These are phyloP conservation scores for Pecten maximus DNA, from an alignment of 2,888 invertebrate species.

Conservation along the genomic window DNA sequence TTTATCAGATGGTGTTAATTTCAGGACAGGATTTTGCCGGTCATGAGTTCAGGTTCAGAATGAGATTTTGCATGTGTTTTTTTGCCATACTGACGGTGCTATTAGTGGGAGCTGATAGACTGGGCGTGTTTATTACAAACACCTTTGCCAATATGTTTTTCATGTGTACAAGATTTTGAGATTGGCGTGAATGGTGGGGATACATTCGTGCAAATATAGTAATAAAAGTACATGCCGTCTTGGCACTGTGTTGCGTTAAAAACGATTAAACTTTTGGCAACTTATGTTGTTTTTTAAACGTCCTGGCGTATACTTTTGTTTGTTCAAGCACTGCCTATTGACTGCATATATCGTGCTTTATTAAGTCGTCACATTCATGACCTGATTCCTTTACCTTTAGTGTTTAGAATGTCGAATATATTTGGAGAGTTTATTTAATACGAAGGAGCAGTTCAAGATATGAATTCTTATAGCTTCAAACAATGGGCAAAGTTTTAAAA, in stretches of 20 bases:
- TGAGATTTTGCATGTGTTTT: neutral
- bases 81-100: neutral
- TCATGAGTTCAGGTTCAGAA: neutral
- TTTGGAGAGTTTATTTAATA: too few species aligned
- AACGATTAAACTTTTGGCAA: too few species aligned
- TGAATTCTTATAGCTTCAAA: too few species aligned
- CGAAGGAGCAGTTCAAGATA: too few species aligned
- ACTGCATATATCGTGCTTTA: too few species aligned
- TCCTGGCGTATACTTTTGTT: too few species aligned
- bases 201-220: neutral
- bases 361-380: too few species aligned
- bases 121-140: neutral
- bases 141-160: neutral
- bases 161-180: neutral
- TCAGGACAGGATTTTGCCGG: neutral
- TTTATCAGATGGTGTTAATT: slow-evolving; percentile 1
- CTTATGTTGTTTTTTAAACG: too few species aligned
- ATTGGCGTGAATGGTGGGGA: neutral
- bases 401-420: too few species aligned
- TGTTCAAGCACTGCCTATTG: too few species aligned
- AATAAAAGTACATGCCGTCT: neutral
- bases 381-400: too few species aligned
- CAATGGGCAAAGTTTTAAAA: too few species aligned
- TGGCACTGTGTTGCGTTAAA: neutral
- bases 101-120: neutral